These are phyloP conservation scores for Lates calcarifer DNA, from an alignment of 2,113 vertebrate genomes.

Conservation along the genomic window DNA sequence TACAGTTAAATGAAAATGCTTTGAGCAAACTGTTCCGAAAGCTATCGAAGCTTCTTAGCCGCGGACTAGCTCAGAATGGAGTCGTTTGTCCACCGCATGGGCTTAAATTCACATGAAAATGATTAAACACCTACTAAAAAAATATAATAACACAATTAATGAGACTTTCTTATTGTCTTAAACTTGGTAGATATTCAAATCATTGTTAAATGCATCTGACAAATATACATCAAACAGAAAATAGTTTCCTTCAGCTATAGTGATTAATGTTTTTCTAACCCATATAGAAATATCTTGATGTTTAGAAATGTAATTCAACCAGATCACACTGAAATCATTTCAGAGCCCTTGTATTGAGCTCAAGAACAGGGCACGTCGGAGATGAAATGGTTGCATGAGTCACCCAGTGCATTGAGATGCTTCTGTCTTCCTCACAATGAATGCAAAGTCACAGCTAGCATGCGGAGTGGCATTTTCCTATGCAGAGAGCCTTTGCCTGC, in stretches of 20 bases:
- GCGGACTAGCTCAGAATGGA: slow-evolving; percentile 7
- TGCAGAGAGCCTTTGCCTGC: slow-evolving; percentile 69
- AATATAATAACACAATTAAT: slow-evolving; percentile 20
- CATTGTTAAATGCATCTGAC: slow-evolving; percentile 2
- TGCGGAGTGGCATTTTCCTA: slow-evolving; percentile 67
- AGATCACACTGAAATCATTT: slow-evolving; percentile 58
- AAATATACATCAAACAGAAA: slow-evolving; percentile 26
- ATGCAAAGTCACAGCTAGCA: slow-evolving; percentile 81
- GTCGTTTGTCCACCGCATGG: slow-evolving; percentile 4
- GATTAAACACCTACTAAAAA: slow-evolving; percentile 8
- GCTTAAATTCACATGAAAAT: slow-evolving; percentile 17
- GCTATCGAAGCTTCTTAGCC: slow-evolving; percentile 45
- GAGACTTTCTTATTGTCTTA: slow-evolving; percentile 12
- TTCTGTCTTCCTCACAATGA: slow-evolving; percentile 71
- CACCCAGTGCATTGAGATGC: slow-evolving; percentile 72
- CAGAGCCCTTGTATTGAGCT: slow-evolving; percentile 35
- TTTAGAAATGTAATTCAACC: slow-evolving; percentile 48
- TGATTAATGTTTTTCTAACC: slow-evolving; percentile 7
- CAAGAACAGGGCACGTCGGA: slow-evolving; percentile 17
- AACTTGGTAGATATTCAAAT: slow-evolving; percentile 34
- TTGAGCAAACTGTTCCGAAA: slow-evolving; percentile 73
- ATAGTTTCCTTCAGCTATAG: neutral
- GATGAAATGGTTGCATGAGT: slow-evolving; percentile 77
- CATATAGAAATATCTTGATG: slow-evolving; percentile 8
- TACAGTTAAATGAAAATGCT: slow-evolving; percentile 77